Conservation (phyloP, 1,140 invertebrate genomes). For the Eufriesea mexicana region DNA sequence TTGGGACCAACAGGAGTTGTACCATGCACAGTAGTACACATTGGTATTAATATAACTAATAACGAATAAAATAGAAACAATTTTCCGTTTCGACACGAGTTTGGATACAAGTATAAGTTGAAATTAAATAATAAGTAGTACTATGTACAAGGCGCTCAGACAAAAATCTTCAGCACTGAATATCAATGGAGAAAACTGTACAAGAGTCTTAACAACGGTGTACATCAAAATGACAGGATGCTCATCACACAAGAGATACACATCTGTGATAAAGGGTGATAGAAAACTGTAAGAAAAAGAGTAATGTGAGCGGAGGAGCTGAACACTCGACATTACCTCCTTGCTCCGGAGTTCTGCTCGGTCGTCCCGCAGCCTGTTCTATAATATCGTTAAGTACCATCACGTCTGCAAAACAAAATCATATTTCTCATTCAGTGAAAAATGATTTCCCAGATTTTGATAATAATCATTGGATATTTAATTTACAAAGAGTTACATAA, state of each 20-base stretch:
- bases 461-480: not conserved
- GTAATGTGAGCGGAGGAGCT: not conserved
- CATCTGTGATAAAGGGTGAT: conserved; percentile 41
- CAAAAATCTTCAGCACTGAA: conserved; percentile 52
- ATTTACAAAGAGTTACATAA: too few relatives aligned
- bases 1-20: not conserved
- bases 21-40: conserved; percentile 31
- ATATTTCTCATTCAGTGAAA: not conserved
- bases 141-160: conserved; percentile 60
- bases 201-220: conserved; percentile 40
- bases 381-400: conserved; percentile 99
- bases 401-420: conserved; percentile 89
- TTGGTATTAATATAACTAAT: not conserved
- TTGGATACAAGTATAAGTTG: not conserved
- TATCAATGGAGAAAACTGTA: conserved; percentile 34
- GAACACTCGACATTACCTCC: conserved; percentile 87
- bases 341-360: conserved; percentile 92
- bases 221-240: conserved; percentile 48
- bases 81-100: not conserved
- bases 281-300: conserved; percentile 31
- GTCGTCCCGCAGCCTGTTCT: conserved; percentile 94
- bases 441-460: not conserved
- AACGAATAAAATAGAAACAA: not conserved
- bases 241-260: conserved; percentile 55
- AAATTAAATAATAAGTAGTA: conserved; percentile 41